phyloP scores from a whole-genome alignment of 1,140 invertebrate genomes.

The Diorhabda elongata region DNA sequence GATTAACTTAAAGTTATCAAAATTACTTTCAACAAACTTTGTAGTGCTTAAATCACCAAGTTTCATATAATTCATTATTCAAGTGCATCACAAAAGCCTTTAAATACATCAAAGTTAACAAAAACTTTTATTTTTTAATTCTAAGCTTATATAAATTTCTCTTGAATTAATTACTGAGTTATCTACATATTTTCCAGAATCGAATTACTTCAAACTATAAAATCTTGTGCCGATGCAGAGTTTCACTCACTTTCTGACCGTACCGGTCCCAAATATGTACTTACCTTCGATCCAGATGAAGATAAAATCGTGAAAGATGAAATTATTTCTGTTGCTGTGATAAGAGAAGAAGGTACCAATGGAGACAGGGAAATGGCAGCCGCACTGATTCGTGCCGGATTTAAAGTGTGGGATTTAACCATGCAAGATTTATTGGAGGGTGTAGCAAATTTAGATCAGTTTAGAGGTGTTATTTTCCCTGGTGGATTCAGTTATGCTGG shows the following conservation, averaged over 20 bases:
- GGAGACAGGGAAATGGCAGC: constrained; percentile 97
- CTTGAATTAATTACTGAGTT: too few relatives aligned
- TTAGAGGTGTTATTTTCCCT: constrained; percentile 89
- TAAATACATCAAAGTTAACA: too few relatives aligned
- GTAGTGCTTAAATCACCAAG: too few relatives aligned
- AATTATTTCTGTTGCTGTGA: constrained; percentile 75
- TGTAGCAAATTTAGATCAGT: constrained; percentile 68
- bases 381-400: constrained; percentile 86
- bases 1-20: too few relatives aligned
- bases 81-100: too few relatives aligned
- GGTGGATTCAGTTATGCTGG: constrained; percentile 97
- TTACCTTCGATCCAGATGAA: constrained; percentile 67
- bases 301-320: constrained; percentile 44
- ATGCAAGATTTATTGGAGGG: constrained; percentile 81
- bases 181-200: constrained; percentile 59
- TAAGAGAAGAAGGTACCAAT: constrained; percentile 95
- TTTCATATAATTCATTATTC: too few relatives aligned
- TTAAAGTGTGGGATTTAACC: constrained; percentile 88
- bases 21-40: too few relatives aligned
- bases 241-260: constrained; percentile 57
- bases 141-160: constrained; percentile 41
- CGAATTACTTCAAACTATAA: constrained; percentile 79
- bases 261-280: constrained; percentile 53
- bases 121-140: constrained; percentile 33
- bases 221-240: constrained; percentile 75